Evolutionary conservation across 37 sponge, comb jelly and placozoan species (phyloP).

Genomic region (Ephydatia muelleri): DNA sequence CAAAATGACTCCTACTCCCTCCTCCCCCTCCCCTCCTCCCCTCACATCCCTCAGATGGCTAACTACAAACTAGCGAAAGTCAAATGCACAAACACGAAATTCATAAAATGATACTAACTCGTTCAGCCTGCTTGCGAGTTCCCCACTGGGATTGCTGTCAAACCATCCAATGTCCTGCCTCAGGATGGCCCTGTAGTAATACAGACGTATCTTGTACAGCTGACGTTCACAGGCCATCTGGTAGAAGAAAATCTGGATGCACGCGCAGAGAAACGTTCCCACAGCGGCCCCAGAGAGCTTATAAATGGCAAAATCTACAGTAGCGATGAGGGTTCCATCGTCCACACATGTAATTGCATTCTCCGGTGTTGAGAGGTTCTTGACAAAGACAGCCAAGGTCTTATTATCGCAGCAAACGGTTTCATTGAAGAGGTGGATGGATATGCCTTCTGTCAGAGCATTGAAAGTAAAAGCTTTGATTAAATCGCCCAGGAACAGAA

Average conservation of each 20-base stretch:
- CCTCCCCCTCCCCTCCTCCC: no score
- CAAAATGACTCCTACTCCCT: no score
- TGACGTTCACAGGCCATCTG: constrained; percentile 47
- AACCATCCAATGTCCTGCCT: constrained; percentile 85
- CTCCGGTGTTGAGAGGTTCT: not conserved
- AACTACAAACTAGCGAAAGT: no score
- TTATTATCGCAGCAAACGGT: not conserved
- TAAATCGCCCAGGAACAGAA: constrained; percentile 42
- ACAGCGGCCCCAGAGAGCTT: constrained; percentile 36
- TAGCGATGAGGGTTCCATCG: not conserved
- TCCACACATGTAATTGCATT: constrained; percentile 7
- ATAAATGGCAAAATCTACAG: constrained; percentile 1
- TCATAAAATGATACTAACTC: constrained; percentile 31
- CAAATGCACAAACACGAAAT: no score
- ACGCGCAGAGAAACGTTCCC: constrained; percentile 19
- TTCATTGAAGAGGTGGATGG: not conserved
- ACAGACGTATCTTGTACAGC: constrained; percentile 50
- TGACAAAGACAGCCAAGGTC: not conserved
- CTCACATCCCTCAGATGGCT: no score
- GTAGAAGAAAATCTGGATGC: constrained; percentile 44
- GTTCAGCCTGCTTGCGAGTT: constrained; percentile 34
- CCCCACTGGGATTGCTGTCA: constrained; percentile 66
- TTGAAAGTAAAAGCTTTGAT: constrained; percentile 17
- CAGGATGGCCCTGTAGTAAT: constrained; percentile 55
- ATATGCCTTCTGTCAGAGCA: not conserved